A percentile compares a stretch with the other conserved stretches of the same genome.
These are phyloP conservation scores for Paratilapia polleni DNA, from an alignment of 2,113 vertebrate genomes.

Conservation along the genomic window DNA sequence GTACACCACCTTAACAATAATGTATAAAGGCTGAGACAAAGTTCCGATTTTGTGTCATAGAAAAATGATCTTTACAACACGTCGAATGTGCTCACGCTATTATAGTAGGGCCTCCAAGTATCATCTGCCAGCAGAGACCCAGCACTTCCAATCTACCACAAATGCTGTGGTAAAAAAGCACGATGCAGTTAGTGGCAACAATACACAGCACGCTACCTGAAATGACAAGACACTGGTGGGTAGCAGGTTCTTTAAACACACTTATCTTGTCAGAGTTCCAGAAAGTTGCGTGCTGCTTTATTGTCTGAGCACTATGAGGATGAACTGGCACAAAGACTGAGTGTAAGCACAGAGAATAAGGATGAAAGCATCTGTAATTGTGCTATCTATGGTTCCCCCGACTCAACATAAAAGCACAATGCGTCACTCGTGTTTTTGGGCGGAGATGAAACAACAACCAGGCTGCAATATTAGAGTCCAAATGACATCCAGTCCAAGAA, in stretches of 20 bases:
- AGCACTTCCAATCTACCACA: not conserved
- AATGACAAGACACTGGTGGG: not conserved
- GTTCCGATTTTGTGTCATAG: not conserved
- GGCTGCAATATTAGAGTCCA: not conserved
- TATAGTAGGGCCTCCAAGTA: not conserved
- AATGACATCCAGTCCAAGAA: not conserved
- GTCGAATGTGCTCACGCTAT: not conserved
- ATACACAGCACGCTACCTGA: not conserved
- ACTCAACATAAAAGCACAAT: not conserved
- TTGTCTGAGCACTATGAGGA: not conserved
- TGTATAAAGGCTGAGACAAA: not conserved
- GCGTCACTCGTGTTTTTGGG: not conserved
- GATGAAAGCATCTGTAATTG: conserved; percentile 1
- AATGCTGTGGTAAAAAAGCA: not conserved
- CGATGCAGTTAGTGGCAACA: not conserved
- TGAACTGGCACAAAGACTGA: not conserved
- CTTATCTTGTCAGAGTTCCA: not conserved
- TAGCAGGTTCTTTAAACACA: not conserved
- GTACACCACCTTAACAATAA: not conserved
- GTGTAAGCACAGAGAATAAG: not conserved
- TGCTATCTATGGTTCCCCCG: not conserved
- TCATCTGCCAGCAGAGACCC: not conserved
- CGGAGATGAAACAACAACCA: not conserved
- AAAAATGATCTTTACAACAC: not conserved
- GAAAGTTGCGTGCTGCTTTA: not conserved